Evolutionary conservation across 1,140 invertebrate genomes (phyloP).

Genomic region (Drosophila yakuba): DNA sequence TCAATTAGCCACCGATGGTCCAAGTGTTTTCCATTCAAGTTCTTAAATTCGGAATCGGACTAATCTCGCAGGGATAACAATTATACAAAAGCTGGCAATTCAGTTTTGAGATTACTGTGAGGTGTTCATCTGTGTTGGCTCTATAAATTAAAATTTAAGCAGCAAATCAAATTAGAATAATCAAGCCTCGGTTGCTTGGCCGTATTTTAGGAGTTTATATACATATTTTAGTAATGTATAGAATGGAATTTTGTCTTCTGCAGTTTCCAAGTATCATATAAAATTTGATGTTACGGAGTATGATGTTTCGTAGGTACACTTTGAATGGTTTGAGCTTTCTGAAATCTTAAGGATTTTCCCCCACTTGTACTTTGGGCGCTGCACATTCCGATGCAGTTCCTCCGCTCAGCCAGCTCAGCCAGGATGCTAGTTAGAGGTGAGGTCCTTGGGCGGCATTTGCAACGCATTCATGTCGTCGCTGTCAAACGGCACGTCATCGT

Average conservation of each 20-base stretch:
- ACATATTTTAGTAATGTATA: too few species aligned
- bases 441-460: slow-evolving; percentile 19
- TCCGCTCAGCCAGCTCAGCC: neutral
- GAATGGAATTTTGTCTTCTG: too few species aligned
- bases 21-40: slow-evolving; percentile 7
- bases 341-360: neutral
- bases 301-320: too few species aligned
- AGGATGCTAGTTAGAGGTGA: slow-evolving; percentile 1
- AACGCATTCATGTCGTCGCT: slow-evolving; percentile 47
- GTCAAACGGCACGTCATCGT: slow-evolving; percentile 51
- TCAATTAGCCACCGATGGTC: slow-evolving; percentile 40
- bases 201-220: too few species aligned
- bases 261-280: too few species aligned
- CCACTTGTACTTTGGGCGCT: neutral
- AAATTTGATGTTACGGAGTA: too few species aligned
- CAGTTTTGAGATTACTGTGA: neutral
- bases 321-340: too few species aligned
- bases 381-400: neutral
- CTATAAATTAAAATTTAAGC: too few species aligned
- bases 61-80: neutral
- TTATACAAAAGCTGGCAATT: neutral
- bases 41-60: neutral
- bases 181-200: too few species aligned
- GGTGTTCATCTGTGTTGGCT: neutral
- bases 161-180: too few species aligned